Percentiles rank a stretch among this genome's conserved stretches.
Evolutionary conservation across 2,797 vertebrate genomes (phyloP).

Genomic region (Petrocephalus schoutedeni): DNA sequence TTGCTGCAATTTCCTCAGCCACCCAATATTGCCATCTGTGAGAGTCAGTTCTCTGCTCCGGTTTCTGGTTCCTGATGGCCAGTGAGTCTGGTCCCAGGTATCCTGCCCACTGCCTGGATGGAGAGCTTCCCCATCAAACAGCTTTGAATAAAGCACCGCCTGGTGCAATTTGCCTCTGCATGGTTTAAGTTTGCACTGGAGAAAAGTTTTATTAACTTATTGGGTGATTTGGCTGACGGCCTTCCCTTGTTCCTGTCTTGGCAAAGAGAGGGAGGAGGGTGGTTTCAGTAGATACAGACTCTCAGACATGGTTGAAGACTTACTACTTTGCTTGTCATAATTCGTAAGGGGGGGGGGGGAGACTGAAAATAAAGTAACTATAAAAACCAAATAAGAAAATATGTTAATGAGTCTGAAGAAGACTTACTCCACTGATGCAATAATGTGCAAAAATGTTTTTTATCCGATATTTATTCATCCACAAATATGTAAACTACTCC

Average conservation of each 20-base stretch:
- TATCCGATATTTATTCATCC: not conserved
- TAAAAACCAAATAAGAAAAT: too few relatives aligned
- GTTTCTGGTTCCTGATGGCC: not conserved
- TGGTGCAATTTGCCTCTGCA: constrained; percentile 64
- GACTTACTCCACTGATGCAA: not conserved
- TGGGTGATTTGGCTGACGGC: not conserved
- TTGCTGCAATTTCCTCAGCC: constrained; percentile 35
- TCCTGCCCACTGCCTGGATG: constrained; percentile 38
- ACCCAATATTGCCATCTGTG: constrained; percentile 27
- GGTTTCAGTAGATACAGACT: not conserved
- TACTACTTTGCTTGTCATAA: not conserved
- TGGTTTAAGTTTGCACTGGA: constrained; percentile 60
- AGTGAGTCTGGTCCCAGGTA: too few relatives aligned
- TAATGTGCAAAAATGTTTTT: not conserved
- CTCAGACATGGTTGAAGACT: not conserved
- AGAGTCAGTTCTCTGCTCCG: not conserved
- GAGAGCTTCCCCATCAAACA: constrained; percentile 33
- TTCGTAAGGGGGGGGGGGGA: constrained; percentile 6
- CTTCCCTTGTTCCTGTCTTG: not conserved
- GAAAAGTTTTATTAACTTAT: constrained; percentile 43
- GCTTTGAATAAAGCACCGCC: constrained; percentile 49
- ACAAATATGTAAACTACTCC: not conserved
- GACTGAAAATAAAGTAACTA: not conserved
- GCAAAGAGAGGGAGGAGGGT: not conserved
- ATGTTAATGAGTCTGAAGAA: not conserved